Conservation (phyloP, 2,113 vertebrate species). For the Entomyzon cyanotis region DNA sequence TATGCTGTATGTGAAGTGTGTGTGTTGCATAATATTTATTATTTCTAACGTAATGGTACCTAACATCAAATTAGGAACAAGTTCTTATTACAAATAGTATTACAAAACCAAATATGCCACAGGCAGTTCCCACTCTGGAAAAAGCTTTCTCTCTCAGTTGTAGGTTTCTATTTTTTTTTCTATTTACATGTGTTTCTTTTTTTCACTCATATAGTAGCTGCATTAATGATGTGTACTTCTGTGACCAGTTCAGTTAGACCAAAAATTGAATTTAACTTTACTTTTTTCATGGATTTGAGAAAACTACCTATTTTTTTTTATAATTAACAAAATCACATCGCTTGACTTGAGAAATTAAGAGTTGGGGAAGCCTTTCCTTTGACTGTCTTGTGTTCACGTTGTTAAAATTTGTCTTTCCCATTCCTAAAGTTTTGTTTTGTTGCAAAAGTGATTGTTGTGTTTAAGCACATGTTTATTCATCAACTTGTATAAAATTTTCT, state of each 20-base stretch:
- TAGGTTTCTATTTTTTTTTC: neutral
- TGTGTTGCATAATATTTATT: neutral
- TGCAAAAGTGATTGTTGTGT: neutral
- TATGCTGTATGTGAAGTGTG: neutral
- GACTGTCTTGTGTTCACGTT: neutral
- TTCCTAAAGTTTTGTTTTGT: neutral
- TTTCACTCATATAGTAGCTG: neutral
- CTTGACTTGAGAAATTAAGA: neutral
- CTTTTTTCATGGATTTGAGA: neutral
- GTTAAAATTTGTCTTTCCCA: neutral
- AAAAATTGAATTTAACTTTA: neutral
- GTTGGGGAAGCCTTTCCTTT: neutral
- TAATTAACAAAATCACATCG: neutral
- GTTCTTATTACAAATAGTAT: neutral
- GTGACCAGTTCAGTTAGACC: neutral
- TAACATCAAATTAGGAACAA: neutral
- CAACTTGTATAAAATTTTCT: neutral
- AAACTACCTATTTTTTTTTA: neutral
- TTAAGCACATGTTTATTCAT: neutral
- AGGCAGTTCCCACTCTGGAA: neutral
- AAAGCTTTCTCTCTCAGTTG: neutral
- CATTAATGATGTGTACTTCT: neutral
- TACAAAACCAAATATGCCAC: neutral
- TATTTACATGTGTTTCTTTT: neutral
- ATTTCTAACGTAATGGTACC: neutral